Percentiles rank a stretch among this genome's conserved stretches.
Conservation (phyloP, 2,888 invertebrate species). For the Mactromeris polynyma region DNA sequence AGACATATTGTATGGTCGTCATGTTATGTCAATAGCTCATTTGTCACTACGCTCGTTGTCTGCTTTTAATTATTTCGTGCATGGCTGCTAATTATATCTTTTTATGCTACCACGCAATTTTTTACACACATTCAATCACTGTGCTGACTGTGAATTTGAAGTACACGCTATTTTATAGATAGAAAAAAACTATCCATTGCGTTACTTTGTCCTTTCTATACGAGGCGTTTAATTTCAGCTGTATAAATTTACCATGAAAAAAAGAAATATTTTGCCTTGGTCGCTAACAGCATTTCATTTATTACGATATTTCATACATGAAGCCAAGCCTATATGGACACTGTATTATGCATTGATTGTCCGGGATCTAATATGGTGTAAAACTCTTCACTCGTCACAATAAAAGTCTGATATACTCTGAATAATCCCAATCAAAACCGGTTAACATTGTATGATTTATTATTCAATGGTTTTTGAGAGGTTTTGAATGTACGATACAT, state of each 20-base stretch:
- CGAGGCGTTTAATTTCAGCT: slow-evolving; percentile 11
- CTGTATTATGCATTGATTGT: slow-evolving; percentile 32
- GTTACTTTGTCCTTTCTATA: background rate
- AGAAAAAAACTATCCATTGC: background rate
- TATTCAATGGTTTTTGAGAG: slow-evolving; percentile 19
- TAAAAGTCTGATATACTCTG: slow-evolving; percentile 14
- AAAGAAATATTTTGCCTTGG: slow-evolving; percentile 30
- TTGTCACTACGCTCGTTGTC: slow-evolving; percentile 31
- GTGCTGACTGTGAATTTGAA: slow-evolving; percentile 9
- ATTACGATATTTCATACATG: slow-evolving; percentile 17
- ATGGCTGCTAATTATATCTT: slow-evolving; percentile 42
- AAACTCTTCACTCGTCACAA: background rate
- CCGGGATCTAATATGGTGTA: slow-evolving; percentile 24
- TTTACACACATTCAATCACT: slow-evolving; percentile 38
- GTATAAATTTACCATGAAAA: background rate
- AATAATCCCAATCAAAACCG: slow-evolving; percentile 15
- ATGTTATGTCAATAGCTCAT: slow-evolving; percentile 53
- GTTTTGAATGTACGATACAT: background rate
- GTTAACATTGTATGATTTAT: slow-evolving; percentile 39
- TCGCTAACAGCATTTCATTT: slow-evolving; percentile 33
- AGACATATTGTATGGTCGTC: slow-evolving; percentile 40
- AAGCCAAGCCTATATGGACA: slow-evolving; percentile 27
- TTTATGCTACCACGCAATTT: slow-evolving; percentile 33
- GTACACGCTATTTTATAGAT: background rate
- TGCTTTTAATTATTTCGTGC: slow-evolving; percentile 48